phyloP scores from a whole-genome alignment of 2,797 vertebrate species.

The Eulemur mongoz region DNA sequence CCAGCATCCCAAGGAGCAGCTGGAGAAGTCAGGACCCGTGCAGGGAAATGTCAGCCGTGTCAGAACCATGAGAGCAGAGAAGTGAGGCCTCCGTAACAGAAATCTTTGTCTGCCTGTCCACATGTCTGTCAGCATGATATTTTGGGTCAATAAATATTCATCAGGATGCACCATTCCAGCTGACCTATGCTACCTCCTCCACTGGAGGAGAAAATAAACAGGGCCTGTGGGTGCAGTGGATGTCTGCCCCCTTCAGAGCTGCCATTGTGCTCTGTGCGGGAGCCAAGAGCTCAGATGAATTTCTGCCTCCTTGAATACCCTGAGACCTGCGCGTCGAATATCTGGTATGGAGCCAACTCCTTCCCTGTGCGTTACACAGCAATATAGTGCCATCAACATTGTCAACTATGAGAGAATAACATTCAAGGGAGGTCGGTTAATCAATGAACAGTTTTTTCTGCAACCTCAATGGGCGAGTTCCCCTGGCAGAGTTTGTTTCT shows the following conservation, averaged over 20 bases:
- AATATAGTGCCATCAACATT: not conserved
- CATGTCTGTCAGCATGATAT: constrained; percentile 86
- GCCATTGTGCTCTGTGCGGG: constrained; percentile 80
- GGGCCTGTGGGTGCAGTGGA: constrained; percentile 66
- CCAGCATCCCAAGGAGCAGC: constrained; percentile 72
- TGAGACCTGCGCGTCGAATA: constrained; percentile 43
- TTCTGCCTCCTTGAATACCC: constrained; percentile 52
- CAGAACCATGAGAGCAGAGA: constrained; percentile 77
- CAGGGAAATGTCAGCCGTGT: constrained; percentile 78
- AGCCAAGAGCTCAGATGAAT: constrained; percentile 50
- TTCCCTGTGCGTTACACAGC: not conserved
- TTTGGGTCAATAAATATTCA: constrained; percentile 88
- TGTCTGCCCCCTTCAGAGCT: constrained; percentile 77
- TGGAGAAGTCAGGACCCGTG: constrained; percentile 77
- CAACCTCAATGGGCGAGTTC: too few species aligned
- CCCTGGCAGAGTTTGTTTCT: not conserved
- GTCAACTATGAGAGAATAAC: not conserved
- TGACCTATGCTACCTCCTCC: constrained; percentile 81
- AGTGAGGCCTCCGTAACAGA: constrained; percentile 80
- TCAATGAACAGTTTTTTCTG: not conserved
- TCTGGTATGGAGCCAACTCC: not conserved
- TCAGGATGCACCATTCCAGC: constrained; percentile 81
- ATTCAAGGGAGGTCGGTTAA: not conserved
- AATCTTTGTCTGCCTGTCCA: constrained; percentile 82
- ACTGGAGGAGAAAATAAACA: constrained; percentile 88